Evolutionary conservation across 2,888 invertebrate genomes (phyloP).

Genomic region (Acrobasis repandana): DNA sequence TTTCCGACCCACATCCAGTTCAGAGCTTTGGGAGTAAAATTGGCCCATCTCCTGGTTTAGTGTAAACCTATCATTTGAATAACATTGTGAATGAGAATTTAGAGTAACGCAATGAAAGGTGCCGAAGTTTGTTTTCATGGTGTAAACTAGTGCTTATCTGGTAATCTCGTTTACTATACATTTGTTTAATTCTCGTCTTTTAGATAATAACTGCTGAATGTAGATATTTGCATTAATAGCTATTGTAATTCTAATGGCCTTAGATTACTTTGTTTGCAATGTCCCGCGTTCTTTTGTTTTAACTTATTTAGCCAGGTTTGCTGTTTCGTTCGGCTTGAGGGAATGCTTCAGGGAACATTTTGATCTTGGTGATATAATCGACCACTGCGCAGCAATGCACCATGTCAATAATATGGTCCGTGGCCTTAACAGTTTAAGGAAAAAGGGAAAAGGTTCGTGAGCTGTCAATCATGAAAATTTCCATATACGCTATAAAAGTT

Average conservation of each 20-base stretch:
- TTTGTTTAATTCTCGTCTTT: not conserved
- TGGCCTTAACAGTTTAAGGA: too few relatives aligned
- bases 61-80: not conserved
- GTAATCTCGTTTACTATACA: not conserved
- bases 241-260: not conserved
- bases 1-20: not conserved
- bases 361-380: not conserved
- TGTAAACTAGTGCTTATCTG: not conserved
- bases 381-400: not conserved
- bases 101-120: not conserved
- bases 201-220: not conserved
- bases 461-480: not conserved
- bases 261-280: not conserved
- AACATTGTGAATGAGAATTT: not conserved
- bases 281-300: slow-evolving; percentile 2
- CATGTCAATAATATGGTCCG: too few relatives aligned
- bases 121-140: not conserved
- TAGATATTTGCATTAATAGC: slow-evolving; percentile 9
- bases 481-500: not conserved
- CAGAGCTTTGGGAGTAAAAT: not conserved
- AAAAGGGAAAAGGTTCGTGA: not conserved
- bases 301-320: slow-evolving; percentile 14
- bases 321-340: not conserved
- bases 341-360: not conserved
- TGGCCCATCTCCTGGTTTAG: not conserved